phyloP scores from a whole-genome alignment of 2,888 invertebrate genomes.

The Drosophila tripunctata region DNA sequence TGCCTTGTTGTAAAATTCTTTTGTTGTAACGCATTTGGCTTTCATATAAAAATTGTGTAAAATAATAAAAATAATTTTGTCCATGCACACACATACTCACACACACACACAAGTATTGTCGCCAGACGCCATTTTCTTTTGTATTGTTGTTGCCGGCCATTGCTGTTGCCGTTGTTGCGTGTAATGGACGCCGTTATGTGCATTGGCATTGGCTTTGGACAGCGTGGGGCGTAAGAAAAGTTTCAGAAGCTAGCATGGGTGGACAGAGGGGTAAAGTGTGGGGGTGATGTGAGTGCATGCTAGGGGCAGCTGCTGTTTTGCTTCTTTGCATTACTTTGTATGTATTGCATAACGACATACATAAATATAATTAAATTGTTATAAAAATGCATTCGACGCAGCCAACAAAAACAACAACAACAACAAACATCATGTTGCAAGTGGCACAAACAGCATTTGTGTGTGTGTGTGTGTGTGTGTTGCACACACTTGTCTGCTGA shows the following conservation, averaged over 20 bases:
- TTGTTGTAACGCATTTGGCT: conserved; percentile 59
- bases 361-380: conserved; percentile 77
- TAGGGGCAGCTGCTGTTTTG: no score
- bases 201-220: conserved; percentile 56
- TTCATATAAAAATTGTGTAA: conserved; percentile 73
- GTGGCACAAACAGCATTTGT: conserved; percentile 5
- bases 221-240: conserved; percentile 1
- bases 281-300: not conserved
- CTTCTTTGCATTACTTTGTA: conserved; percentile 66
- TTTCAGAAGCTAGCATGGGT: not conserved
- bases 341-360: conserved; percentile 63
- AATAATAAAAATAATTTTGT: conserved; percentile 76
- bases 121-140: conserved; percentile 68
- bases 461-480: no score
- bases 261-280: not conserved
- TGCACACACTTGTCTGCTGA: conserved; percentile 33
- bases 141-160: conserved; percentile 31
- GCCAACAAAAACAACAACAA: conserved; percentile 13
- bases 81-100: conserved; percentile 25
- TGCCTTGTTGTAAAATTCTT: conserved; percentile 70
- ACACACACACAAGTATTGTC: conserved; percentile 39
- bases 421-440: conserved; percentile 12
- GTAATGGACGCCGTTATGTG: conserved; percentile 74
- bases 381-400: conserved; percentile 71
- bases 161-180: conserved; percentile 56